Evolutionary conservation across 2,113 vertebrate genomes (phyloP).

Genomic region (Lepus americanus): DNA sequence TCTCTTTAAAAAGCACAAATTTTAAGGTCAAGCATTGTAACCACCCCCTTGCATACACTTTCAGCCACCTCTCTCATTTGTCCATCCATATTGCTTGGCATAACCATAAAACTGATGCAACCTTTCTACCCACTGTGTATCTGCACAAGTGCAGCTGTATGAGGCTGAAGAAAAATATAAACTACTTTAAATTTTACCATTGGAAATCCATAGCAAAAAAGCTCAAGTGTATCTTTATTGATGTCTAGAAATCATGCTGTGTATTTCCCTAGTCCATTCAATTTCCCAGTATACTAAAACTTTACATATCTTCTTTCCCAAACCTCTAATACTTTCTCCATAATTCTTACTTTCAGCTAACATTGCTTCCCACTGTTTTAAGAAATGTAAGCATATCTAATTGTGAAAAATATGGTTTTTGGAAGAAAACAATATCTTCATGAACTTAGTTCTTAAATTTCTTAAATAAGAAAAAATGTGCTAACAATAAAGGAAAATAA

Average conservation of each 20-base stretch:
- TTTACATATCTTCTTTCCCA: neutral
- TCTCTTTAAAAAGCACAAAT: neutral
- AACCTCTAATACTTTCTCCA: neutral
- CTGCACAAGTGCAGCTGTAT: neutral
- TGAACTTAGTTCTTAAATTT: neutral
- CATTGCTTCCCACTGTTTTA: neutral
- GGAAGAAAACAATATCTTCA: neutral
- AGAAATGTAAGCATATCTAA: slow-evolving; percentile 11
- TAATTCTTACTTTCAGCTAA: neutral
- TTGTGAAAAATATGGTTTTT: neutral
- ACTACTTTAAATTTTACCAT: neutral
- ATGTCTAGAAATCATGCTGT: neutral
- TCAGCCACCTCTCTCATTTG: neutral
- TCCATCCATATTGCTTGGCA: neutral
- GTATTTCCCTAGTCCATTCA: neutral
- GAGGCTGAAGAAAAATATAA: neutral
- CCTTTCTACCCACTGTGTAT: neutral
- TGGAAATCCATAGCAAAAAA: neutral
- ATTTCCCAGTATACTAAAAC: neutral
- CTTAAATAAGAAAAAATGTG: neutral
- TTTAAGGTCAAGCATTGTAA: neutral
- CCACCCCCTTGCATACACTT: neutral
- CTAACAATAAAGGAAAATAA: neutral
- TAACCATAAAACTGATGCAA: neutral
- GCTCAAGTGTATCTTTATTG: neutral